phyloP scores from a whole-genome alignment of 2,797 vertebrate species.

The Hephaestus fuliginosus region DNA sequence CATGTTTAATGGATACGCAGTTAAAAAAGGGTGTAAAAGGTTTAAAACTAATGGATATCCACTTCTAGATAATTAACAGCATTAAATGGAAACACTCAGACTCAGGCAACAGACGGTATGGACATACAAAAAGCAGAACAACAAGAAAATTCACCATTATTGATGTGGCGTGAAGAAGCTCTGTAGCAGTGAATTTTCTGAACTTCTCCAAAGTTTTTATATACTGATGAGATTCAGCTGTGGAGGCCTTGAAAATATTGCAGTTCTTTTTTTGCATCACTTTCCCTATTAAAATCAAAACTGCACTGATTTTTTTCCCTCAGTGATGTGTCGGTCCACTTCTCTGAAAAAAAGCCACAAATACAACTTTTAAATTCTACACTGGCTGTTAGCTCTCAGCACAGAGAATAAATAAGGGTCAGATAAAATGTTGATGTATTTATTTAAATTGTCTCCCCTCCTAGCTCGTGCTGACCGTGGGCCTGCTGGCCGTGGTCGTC shows the following conservation, averaged over 20 bases:
- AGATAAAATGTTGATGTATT: neutral
- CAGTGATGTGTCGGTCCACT: neutral
- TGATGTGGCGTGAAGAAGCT: neutral
- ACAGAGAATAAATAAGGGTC: constrained; percentile 8
- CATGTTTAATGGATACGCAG: too few relatives aligned
- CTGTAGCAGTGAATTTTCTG: neutral
- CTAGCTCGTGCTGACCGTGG: constrained; percentile 96
- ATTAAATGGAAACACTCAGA: too few relatives aligned
- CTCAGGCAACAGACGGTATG: neutral
- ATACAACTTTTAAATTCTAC: neutral
- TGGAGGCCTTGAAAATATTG: neutral
- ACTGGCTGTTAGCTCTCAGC: neutral
- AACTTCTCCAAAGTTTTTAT: constrained; percentile 18
- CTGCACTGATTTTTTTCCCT: neutral
- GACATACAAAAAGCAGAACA: neutral
- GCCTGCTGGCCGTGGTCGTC: constrained; percentile 96
- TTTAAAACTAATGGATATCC: too few relatives aligned
- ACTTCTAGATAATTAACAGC: too few relatives aligned
- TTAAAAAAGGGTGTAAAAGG: too few relatives aligned
- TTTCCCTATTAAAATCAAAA: neutral
- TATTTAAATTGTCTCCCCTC: neutral
- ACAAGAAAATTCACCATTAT: neutral
- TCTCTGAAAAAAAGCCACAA: constrained; percentile 2
- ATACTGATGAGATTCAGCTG: neutral
- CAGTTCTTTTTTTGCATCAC: constrained; percentile 8